Percentiles rank a stretch among this genome's conserved stretches.
phyloP scores from a whole-genome alignment of 1,140 invertebrate species.

The Batillaria attramentaria region DNA sequence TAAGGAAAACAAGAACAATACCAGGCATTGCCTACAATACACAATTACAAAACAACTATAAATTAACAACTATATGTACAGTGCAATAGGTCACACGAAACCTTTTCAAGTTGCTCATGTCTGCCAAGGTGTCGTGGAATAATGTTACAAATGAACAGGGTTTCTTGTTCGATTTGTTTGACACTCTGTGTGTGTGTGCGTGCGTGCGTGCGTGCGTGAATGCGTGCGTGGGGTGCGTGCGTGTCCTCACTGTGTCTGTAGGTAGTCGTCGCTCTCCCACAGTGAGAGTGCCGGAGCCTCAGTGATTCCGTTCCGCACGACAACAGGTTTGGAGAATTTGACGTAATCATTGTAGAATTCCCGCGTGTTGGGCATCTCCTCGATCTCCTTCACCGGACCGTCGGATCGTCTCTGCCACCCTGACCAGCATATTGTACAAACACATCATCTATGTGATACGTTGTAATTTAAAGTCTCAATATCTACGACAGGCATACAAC shows the following conservation, averaged over 20 bases:
- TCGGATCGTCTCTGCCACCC: conserved; percentile 54
- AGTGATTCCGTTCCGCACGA: conserved; percentile 55
- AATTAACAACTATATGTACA: conserved; percentile 5
- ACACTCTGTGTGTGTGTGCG: background rate
- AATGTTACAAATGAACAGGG: too few relatives aligned
- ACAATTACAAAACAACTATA: too few relatives aligned
- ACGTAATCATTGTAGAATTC: conserved; percentile 64
- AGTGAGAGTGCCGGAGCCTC: conserved; percentile 45
- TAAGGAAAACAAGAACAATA: too few relatives aligned
- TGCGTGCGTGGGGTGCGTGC: background rate
- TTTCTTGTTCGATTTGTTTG: too few relatives aligned
- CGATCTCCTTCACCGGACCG: conserved; percentile 43
- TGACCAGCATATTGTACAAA: too few relatives aligned
- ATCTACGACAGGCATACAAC: too few relatives aligned
- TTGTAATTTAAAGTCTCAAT: too few relatives aligned
- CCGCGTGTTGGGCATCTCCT: conserved; percentile 47
- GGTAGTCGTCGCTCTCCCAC: conserved; percentile 60
- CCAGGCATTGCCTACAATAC: too few relatives aligned
- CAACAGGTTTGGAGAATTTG: conserved; percentile 51
- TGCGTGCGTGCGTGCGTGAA: background rate
- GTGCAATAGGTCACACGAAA: background rate
- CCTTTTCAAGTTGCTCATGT: background rate
- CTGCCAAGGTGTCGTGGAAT: too few relatives aligned
- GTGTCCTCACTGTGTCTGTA: conserved; percentile 60
- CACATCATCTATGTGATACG: too few relatives aligned